These are phyloP conservation scores for Sepiola atlantica DNA, from an alignment of 2,888 invertebrate species.

Conservation along the genomic window DNA sequence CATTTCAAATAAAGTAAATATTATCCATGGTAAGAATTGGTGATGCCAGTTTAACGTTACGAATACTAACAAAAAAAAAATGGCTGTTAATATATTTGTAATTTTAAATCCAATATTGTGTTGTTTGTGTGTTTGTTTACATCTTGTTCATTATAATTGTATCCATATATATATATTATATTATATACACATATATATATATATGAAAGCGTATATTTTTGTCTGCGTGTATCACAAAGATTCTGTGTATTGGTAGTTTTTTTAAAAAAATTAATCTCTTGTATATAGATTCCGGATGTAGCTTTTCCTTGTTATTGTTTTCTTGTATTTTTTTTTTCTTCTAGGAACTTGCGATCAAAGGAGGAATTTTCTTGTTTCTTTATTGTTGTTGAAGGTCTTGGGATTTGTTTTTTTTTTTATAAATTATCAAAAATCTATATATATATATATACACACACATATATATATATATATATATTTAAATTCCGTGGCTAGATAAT, in stretches of 20 bases:
- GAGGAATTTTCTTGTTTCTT: neutral
- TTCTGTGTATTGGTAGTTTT: neutral
- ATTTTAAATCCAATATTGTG: neutral
- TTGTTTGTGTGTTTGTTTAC: neutral
- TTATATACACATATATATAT: neutral
- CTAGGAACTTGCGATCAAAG: neutral
- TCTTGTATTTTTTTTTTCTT: neutral
- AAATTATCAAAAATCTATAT: no score
- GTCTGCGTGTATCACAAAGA: neutral
- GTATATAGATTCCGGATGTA: no score
- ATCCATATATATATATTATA: neutral
- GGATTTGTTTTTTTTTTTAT: neutral
- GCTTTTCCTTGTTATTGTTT: neutral
- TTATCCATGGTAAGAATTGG: neutral
- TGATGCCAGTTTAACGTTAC: neutral
- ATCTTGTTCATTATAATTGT: neutral
- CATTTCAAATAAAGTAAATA: neutral
- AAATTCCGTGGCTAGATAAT: no score
- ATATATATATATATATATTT: no score
- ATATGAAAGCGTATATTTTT: neutral
- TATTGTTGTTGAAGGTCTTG: neutral
- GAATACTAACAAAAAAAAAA: neutral
- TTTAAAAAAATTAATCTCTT: neutral
- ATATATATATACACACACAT: no score
- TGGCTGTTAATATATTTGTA: neutral